phyloP scores from a whole-genome alignment of 2,113 vertebrate species.

The Orcinus orca region DNA sequence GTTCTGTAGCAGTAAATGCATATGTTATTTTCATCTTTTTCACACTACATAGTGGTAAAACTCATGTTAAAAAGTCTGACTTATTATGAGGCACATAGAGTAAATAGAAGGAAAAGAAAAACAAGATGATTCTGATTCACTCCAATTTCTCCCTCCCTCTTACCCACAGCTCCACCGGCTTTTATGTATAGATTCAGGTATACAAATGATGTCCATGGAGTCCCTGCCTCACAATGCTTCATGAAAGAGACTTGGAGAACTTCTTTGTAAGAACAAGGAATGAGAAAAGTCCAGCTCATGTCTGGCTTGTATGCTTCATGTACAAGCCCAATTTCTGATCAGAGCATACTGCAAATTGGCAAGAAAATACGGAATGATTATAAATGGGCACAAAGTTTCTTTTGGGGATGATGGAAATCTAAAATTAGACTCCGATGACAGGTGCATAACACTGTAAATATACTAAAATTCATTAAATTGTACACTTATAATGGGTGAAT shows the following conservation, averaged over 20 bases:
- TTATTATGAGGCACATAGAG: constrained; percentile 50
- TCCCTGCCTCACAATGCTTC: not conserved
- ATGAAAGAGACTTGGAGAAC: not conserved
- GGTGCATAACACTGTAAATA: not conserved
- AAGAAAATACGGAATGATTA: not conserved
- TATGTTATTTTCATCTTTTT: not conserved
- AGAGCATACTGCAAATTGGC: not conserved
- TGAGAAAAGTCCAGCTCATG: not conserved
- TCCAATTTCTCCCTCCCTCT: not conserved
- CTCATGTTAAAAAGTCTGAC: constrained; percentile 25
- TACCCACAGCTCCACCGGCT: not conserved
- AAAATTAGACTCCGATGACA: not conserved
- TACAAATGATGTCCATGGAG: not conserved
- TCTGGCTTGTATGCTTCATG: not conserved
- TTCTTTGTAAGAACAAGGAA: not conserved
- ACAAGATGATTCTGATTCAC: not conserved
- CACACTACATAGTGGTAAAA: not conserved
- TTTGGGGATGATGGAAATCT: not conserved
- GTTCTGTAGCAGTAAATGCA: not conserved
- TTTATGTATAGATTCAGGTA: not conserved
- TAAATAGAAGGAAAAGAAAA: constrained; percentile 60
- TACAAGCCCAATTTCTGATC: not conserved
- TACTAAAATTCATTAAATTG: not conserved
- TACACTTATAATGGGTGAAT: not conserved
- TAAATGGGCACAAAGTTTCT: not conserved